phyloP scores from a whole-genome alignment of 2,113 vertebrate species.

The Zeus faber region DNA sequence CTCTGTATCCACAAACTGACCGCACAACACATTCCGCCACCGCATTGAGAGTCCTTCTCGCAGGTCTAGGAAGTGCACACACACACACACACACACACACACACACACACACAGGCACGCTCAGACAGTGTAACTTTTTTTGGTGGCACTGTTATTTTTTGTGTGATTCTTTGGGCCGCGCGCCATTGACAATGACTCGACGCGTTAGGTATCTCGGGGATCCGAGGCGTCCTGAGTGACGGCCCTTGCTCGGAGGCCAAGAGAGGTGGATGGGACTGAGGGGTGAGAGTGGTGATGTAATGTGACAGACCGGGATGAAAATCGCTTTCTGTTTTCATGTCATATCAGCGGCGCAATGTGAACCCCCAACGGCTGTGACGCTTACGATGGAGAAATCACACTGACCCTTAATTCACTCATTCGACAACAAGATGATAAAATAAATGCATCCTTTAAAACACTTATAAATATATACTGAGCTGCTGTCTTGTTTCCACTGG shows the following conservation, averaged over 20 bases:
- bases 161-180: too few relatives aligned
- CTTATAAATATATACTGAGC: too few relatives aligned
- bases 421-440: too few relatives aligned
- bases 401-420: too few relatives aligned
- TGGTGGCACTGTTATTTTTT: too few relatives aligned
- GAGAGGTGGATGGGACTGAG: conserved; percentile 35
- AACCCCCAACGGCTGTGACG: conserved; percentile 15
- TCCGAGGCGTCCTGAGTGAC: too few relatives aligned
- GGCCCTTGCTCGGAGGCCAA: neutral
- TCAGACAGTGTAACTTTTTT: too few relatives aligned
- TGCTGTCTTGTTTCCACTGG: too few relatives aligned
- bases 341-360: conserved; percentile 9
- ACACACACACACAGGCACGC: conserved; percentile 7
- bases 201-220: too few relatives aligned
- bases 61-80: conserved; percentile 71
- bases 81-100: conserved; percentile 6
- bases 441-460: too few relatives aligned
- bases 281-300: conserved; percentile 31
- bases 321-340: conserved; percentile 25
- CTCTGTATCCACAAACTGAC: conserved; percentile 92
- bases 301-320: conserved; percentile 43
- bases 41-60: conserved; percentile 87
- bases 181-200: too few relatives aligned
- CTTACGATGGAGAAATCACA: too few relatives aligned
- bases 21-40: conserved; percentile 88